Evolutionary conservation across 2,888 invertebrate species (phyloP), one percentile per base, ranked within the genome.

Genomic region (Acanthopleura granulata): DNA sequence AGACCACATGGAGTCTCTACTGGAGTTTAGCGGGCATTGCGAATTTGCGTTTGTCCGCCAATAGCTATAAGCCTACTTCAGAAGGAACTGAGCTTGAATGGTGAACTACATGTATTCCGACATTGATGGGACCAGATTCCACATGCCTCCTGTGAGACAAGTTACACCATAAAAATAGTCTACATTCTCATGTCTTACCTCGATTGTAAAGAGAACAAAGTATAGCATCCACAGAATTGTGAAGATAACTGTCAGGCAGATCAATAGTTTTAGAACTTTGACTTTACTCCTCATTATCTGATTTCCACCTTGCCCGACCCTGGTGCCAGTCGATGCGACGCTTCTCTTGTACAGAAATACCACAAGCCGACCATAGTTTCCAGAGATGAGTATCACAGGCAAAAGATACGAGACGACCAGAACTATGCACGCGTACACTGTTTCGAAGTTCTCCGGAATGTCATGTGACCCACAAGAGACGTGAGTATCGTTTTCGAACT

Each of bases 391-490:
- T 0, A 75, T 3, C 25, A 79, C 49, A 4, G 82, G 82, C 61
- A 79, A 50, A 27, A 69, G 29, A 51, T 78, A 80, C 0, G 79
- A 77, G 6, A 76, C 49, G 18, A 77, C 49, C 30, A 82, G 74
- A 1, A 79, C 75, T 25, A 76, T 40, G 12, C 61, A 12, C 1
- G 82, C 79, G 57, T 82, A 82, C 3, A 78, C 57, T 1, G 77
- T 78, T 49, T 80, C 79, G 49, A 82, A 82, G 51, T 82, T 27
- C 62, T 80, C 77, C 22, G 71, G 75, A 22, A 80, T 79, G 16
- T 78, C 82, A 29, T 80, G 77, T 22, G 82, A 79, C 0, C 80
- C 82, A 72, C 80, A 81, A 1, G 76, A 72, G 0, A n/a, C 74
- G 12, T 57, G 57, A 0, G 74, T 74, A 4, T 12, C 15, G 27